A percentile compares a stretch with the other conserved stretches of the same genome.
Evolutionary conservation across 23 tunicate species (phyloP).

Genomic region (Phallusia fumigata): DNA sequence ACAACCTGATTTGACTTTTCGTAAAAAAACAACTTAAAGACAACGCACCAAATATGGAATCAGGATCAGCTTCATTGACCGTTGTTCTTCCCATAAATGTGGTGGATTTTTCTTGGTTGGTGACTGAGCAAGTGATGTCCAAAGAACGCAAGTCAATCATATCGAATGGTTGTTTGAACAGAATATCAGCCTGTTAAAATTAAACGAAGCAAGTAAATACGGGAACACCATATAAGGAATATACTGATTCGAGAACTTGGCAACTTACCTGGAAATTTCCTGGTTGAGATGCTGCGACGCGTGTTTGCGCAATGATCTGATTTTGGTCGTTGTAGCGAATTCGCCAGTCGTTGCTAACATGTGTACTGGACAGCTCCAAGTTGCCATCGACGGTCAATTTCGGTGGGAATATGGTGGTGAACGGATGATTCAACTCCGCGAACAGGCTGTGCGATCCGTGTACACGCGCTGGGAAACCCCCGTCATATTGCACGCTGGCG

Average conservation of each 20-base stretch:
- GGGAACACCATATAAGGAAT: too few relatives aligned
- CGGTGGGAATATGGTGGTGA: background rate
- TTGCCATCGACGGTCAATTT: background rate
- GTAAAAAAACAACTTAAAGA: background rate
- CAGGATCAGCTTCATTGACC: conserved; percentile 7
- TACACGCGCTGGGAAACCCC: conserved; percentile 11
- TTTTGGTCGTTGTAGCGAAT: background rate
- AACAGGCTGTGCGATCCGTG: background rate
- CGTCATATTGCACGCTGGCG: conserved; percentile 4
- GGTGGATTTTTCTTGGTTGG: background rate
- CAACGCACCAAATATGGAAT: background rate
- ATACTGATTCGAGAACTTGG: too few relatives aligned
- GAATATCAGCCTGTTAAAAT: conserved; percentile 19
- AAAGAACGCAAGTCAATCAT: background rate
- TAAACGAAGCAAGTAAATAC: too few relatives aligned
- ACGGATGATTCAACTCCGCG: background rate
- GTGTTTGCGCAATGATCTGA: background rate
- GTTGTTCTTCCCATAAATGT: background rate
- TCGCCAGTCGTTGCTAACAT: conserved; percentile 1
- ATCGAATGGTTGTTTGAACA: background rate
- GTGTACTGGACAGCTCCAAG: background rate
- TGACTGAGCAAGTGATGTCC: background rate
- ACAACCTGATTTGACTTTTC: background rate
- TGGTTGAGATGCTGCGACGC: background rate
- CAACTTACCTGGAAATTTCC: conserved; percentile 8